Conservation (phyloP, 1,140 invertebrate genomes). For the Brachionus angularis region DNA sequence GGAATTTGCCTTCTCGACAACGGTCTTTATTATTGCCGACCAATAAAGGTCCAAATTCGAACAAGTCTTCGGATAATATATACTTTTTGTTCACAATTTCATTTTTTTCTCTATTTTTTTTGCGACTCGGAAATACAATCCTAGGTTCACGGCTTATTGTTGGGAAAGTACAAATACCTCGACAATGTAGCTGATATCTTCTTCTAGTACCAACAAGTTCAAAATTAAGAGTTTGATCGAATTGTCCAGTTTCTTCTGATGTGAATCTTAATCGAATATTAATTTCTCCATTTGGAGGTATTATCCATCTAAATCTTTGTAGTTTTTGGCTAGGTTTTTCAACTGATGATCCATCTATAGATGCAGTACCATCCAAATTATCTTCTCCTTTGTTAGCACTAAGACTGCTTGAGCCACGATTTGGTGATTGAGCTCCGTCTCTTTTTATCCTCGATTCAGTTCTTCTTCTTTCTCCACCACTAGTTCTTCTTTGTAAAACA, state of each 20-base stretch:
- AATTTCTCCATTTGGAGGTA: constrained; percentile 53
- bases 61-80: constrained; percentile 53
- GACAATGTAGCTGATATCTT: constrained; percentile 57
- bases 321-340: constrained; percentile 47
- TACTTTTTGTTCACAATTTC: constrained; percentile 58
- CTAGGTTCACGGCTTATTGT: constrained; percentile 58
- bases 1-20: constrained; percentile 55
- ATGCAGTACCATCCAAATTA: not conserved
- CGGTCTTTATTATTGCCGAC: constrained; percentile 55
- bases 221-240: constrained; percentile 59
- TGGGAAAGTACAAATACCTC: constrained; percentile 58
- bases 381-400: constrained; percentile 28
- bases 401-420: constrained; percentile 7
- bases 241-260: constrained; percentile 58
- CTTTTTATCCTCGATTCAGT: constrained; percentile 45
- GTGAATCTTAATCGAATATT: constrained; percentile 52
- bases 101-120: constrained; percentile 51
- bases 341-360: constrained; percentile 4
- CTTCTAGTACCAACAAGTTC: constrained; percentile 56
- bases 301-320: constrained; percentile 54
- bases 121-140: constrained; percentile 46
- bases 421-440: constrained; percentile 45
- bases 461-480: constrained; percentile 54
- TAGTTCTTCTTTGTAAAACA: constrained; percentile 47
- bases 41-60: constrained; percentile 58